Evolutionary conservation across 2,797 vertebrate genomes (phyloP), one percentile per base, ranked within the genome.

Genomic region (Gastrophryne carolinensis): DNA sequence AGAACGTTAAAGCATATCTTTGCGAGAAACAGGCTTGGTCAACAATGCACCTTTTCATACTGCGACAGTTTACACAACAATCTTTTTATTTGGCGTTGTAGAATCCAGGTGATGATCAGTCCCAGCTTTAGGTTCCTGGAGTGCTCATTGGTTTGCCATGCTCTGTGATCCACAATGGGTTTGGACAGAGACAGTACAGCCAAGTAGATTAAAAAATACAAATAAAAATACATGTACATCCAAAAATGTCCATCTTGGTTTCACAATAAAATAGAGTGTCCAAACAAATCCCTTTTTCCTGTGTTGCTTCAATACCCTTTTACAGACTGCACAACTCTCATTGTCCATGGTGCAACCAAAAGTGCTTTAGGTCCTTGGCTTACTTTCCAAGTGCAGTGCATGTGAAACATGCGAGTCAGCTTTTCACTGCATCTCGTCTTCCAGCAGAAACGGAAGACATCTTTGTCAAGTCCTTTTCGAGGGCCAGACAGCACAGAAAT

Each of bases 391-490:
- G 61, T 34, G 35, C 12, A 29, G 26, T 6, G 74, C n/a, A 7
- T 79, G 72, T 77, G 60, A 68, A 63, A 37, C 57, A 32, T 39
- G 21, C 26, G 56, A 57, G 50, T 77, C 61, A 24, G 67, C 23
- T 80, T 39, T 82, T 81, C 70, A 32, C 47, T 79, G 79, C 64
- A 64, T 75, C 80, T 69, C 82, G 74, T 76, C 80, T 83, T 83
- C 75, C 79, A 83, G 73, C 82, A 39, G 71, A 63, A 68, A 3
- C 74, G 76, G 78, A 84, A 72, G 77, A 83, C 81, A 86, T 86
- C 76, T 75, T 71, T 71, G 79, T 81, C 67, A 81, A 80, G 35
- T 80, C 78, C 78, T 81, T 86, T 67, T 67, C 3, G 76, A 73
- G 11, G 41, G 75, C 11, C 1, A 79, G 34, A 78, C 71, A 47